Evolutionary conservation across 1,140 invertebrate species (phyloP).

Genomic region (Lineus longissimus): DNA sequence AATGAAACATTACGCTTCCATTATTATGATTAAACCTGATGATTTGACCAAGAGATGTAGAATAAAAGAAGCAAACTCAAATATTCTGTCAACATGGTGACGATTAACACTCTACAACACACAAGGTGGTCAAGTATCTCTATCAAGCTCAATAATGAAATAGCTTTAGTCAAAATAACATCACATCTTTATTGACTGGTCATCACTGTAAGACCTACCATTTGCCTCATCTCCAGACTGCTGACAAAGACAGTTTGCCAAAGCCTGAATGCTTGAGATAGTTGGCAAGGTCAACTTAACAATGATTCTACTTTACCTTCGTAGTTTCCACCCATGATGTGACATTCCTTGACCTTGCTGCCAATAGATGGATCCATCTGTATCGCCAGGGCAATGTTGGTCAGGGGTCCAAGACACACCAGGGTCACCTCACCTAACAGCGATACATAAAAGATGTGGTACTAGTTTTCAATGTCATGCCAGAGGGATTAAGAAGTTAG

Average conservation of each 20-base stretch:
- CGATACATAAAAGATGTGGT: background rate
- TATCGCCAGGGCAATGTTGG: constrained; percentile 71
- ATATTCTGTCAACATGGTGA: background rate
- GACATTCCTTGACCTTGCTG: constrained; percentile 62
- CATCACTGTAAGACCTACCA: too few relatives aligned
- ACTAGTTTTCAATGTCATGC: too few relatives aligned
- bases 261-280: too few relatives aligned
- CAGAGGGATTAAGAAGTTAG: too few relatives aligned
- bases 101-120: background rate
- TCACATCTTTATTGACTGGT: too few relatives aligned
- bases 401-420: constrained; percentile 69
- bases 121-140: background rate
- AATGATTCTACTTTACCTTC: constrained; percentile 36
- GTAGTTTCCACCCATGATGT: constrained; percentile 73
- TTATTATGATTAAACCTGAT: background rate
- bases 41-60: background rate
- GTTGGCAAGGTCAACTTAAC: too few relatives aligned
- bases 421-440: constrained; percentile 53
- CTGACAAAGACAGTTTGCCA: too few relatives aligned
- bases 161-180: too few relatives aligned
- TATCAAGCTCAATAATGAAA: background rate
- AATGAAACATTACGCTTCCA: background rate
- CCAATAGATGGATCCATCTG: constrained; percentile 65
- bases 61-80: background rate
- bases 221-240: too few relatives aligned